These are phyloP conservation scores for Luperina nickerlii DNA, from an alignment of 2,888 invertebrate species.

Conservation along the genomic window DNA sequence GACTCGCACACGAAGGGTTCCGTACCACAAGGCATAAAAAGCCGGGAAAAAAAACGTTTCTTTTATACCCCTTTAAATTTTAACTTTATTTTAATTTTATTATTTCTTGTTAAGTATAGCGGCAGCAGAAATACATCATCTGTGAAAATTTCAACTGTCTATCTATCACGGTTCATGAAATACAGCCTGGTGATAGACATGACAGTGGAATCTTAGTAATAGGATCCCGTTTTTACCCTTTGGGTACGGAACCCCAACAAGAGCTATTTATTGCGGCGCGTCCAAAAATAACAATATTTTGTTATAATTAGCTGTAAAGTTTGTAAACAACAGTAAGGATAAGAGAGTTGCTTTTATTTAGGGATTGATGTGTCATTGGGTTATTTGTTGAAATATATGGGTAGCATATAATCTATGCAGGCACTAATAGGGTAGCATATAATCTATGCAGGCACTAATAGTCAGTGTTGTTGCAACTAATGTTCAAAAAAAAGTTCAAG, in stretches of 20 bases:
- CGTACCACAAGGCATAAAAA: too few species aligned
- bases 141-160: too few species aligned
- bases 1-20: too few species aligned
- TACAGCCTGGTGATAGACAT: too few species aligned
- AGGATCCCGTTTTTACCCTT: too few species aligned
- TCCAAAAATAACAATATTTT: slow-evolving; percentile 23
- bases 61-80: too few species aligned
- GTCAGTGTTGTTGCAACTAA: background rate
- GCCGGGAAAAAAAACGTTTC: too few species aligned
- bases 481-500: background rate
- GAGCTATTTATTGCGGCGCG: slow-evolving; percentile 2
- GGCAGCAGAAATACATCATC: too few species aligned
- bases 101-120: too few species aligned
- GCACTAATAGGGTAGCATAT: background rate
- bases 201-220: too few species aligned
- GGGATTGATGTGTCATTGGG: background rate
- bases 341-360: background rate
- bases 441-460: background rate
- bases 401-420: background rate
- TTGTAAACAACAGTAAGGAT: slow-evolving; percentile 17
- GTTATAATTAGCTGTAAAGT: slow-evolving; percentile 22
- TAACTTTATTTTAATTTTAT: too few species aligned
- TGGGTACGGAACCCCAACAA: background rate
- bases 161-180: too few species aligned
- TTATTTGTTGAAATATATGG: background rate